Base-by-base conservation (phyloP, 1,140 invertebrate genomes). In the Lithobius niger region DNA sequence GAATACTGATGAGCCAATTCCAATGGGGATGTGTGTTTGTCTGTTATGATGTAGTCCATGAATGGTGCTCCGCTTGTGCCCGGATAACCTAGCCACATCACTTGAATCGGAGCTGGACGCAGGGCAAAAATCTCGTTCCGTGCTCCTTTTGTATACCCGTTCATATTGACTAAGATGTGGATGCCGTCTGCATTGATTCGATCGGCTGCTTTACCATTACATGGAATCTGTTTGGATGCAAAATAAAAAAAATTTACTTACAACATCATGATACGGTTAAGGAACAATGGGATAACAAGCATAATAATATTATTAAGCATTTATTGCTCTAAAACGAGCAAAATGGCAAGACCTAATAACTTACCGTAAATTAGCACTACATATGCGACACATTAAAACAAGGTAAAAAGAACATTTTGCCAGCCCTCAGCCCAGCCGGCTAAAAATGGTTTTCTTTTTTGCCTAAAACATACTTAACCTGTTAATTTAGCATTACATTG, bases 1-100 rank as follows among this genome's bases (percentile, higher is more conserved):
- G 88, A 94, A 69, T 98, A 99, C 66, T 98, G 92, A 57, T 71
- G 72, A 18, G 82, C 82, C 21, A 93, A 72, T 61, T 87, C 82
- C 21, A 90, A 47, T 0, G 97, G 96, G 31, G 93, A 97, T 0
- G 95, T 97, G 2, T 94, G 82, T 57, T 78, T 76, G 71, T 99
- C 97, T 2, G 95, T 98, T 44, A 99, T 85, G 53, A 99, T 82
- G 73, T 99, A 99, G 71, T 99, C 96, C 91, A 99, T 99, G 66
- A 95, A 99, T 55, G 84, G 81, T 1, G 96, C 94, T 1, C 97
- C 97, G 65, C 92, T 97, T 0, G 95, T 97, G 3, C 95, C 95
- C 0, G 97, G 97, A 75, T 99, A 99, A 1, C 97, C 97, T 1
- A 99, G 76, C 97, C 97, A 99, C 96, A 99, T 99, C 55, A 76